Evolutionary conservation across 2,113 vertebrate genomes (phyloP), one percentile per base, ranked within the genome.

Genomic region (Myiozetetes cayanensis): DNA sequence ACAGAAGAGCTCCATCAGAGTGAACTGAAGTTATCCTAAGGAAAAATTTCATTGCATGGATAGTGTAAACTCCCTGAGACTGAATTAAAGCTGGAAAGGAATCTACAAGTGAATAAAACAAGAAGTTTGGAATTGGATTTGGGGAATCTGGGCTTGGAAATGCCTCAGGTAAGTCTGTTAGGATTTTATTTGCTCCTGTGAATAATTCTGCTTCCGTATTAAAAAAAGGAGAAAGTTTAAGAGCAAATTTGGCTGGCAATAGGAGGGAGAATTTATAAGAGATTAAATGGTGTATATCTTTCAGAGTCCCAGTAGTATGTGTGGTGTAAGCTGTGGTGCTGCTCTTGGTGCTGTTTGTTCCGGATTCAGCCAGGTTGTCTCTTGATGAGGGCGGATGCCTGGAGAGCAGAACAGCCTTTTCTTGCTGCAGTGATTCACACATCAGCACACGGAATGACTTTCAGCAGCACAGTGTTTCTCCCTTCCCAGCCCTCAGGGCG

Each of bases 111-210:
- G 65, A 98, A 98, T 96, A 98, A 98, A 96, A 98, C 97, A 98
- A 98, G 97, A 98, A 98, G 97, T 98, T 99, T 98, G 98, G 97
- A 94, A 95, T 97, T 98, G 97, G 98, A 98, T 98, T 98, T 98
- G 93, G 97, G 97, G 96, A 97, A 98, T 98, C 98, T 98, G 98
- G 98, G 98, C 97, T 98, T 98, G 98, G 99, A 99, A 97, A 99
- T 99, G 99, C 99, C 99, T 99, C 99, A 99, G 99, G 99, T 99
- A 98, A 98, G 97, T 94, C n/a, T 67, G 56, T 50, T 71, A 37
- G 1, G 23, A 62, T 95, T 76, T 66, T 80, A 19, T 93, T 86
- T 3, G 2, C 20, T 52, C 84, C 68, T 74, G 27, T 66, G 82
- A 88, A 77, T 74, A 59, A 81, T 80, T 78, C 31, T 71, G 16